These are phyloP conservation scores for Temnothorax longispinosus DNA, from an alignment of 1,140 invertebrate genomes.

Conservation along the genomic window DNA sequence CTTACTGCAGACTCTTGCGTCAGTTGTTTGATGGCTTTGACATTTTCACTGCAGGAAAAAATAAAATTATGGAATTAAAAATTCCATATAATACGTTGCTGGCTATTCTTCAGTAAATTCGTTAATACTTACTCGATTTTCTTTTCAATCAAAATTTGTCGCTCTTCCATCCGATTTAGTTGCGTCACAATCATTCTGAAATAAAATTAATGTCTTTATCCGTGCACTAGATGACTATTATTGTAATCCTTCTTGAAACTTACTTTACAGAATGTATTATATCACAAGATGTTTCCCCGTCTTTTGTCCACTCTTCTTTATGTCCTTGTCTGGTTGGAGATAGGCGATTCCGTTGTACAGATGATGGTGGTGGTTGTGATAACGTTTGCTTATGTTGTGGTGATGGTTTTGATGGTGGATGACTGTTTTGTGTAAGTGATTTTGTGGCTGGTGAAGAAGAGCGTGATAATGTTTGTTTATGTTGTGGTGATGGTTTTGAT, in stretches of 20 bases:
- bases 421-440: not conserved
- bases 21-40: not conserved
- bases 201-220: not conserved
- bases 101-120: not conserved
- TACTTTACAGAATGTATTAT: not conserved
- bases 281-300: not conserved
- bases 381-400: not conserved
- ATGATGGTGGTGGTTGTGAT: not conserved
- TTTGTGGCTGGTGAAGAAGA: not conserved
- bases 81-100: not conserved
- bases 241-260: not conserved
- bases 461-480: not conserved
- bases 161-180: not conserved
- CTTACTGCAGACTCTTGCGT: not conserved
- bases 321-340: not conserved
- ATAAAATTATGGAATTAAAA: constrained; percentile 1
- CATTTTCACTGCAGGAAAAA: not conserved
- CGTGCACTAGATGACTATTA: not conserved
- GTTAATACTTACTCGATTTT: constrained; percentile 16
- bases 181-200: not conserved
- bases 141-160: not conserved
- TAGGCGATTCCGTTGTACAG: not conserved
- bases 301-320: not conserved
- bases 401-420: not conserved
- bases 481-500: not conserved